Percentiles rank a stretch among this genome's conserved stretches.
Evolutionary conservation across 2,113 vertebrate genomes (phyloP).

Genomic region (Bufo bufo): DNA sequence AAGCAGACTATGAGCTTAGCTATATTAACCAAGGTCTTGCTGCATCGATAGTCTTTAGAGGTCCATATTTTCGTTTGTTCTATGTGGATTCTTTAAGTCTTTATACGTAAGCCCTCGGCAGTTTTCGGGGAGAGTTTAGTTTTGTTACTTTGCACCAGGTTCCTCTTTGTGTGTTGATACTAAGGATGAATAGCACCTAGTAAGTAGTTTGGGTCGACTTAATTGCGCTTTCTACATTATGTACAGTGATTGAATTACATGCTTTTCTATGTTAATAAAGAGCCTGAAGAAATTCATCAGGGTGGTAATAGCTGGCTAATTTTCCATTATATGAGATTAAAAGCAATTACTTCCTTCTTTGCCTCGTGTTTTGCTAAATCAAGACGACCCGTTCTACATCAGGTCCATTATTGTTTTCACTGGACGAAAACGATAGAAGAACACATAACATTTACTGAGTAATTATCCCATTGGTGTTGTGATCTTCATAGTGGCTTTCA

Average conservation of each 20-base stretch:
- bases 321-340: constrained; percentile 53
- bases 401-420: constrained; percentile 29
- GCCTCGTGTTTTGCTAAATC: constrained; percentile 27
- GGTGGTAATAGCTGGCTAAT: constrained; percentile 54
- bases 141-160: not conserved
- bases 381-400: constrained; percentile 33
- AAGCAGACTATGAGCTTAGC: not conserved
- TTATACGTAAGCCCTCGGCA: not conserved
- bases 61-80: not conserved
- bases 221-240: constrained; percentile 30
- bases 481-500: not conserved
- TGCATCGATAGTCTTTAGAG: not conserved
- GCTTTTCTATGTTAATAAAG: constrained; percentile 55
- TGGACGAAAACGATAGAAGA: not conserved
- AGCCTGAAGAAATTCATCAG: constrained; percentile 58
- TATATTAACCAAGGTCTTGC: not conserved
- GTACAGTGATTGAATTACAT: constrained; percentile 52
- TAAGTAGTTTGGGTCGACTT: constrained; percentile 39
- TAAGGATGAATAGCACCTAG: constrained; percentile 9
- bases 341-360: constrained; percentile 41
- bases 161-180: not conserved
- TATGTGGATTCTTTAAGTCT: not conserved
- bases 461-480: not conserved
- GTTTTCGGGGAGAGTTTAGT: not conserved
- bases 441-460: not conserved